A percentile compares a stretch with the other conserved stretches of the same genome.
These are phyloP conservation scores for Pelodytes ibericus DNA, from an alignment of 2,797 vertebrate species.

Conservation along the genomic window DNA sequence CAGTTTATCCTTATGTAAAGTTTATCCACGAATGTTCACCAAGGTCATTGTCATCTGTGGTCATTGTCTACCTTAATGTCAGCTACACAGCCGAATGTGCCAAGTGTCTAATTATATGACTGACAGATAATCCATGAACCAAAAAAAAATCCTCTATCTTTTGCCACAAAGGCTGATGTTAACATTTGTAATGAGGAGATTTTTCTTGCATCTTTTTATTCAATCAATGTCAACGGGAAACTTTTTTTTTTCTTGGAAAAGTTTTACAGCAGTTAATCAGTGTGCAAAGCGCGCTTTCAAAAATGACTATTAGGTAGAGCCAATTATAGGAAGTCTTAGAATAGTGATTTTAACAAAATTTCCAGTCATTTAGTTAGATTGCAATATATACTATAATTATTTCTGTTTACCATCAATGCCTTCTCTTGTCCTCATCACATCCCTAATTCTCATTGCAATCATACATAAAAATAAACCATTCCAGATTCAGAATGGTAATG, in stretches of 20 bases:
- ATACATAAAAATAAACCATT: no score
- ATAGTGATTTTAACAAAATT: no score
- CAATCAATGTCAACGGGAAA: background rate
- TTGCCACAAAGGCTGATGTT: background rate
- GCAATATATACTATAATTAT: no score
- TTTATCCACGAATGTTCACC: background rate
- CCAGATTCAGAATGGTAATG: no score
- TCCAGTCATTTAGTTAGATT: no score
- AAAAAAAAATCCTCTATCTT: background rate
- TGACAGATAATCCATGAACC: constrained; percentile 15
- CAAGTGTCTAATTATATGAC: background rate
- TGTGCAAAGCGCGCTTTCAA: no score
- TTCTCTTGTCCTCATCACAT: no score
- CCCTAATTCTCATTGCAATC: no score
- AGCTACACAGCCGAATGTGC: background rate
- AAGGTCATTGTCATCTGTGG: constrained; percentile 4
- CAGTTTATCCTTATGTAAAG: constrained; percentile 21
- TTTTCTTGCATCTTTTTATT: background rate
- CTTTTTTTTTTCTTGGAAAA: background rate
- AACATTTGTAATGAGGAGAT: background rate
- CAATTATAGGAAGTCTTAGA: no score
- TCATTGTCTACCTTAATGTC: constrained; percentile 15
- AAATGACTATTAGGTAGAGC: no score
- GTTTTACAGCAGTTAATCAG: no score
- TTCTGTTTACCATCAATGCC: no score